Base-by-base conservation (phyloP, 2,113 vertebrate species). In the Agelaius phoeniceus region DNA sequence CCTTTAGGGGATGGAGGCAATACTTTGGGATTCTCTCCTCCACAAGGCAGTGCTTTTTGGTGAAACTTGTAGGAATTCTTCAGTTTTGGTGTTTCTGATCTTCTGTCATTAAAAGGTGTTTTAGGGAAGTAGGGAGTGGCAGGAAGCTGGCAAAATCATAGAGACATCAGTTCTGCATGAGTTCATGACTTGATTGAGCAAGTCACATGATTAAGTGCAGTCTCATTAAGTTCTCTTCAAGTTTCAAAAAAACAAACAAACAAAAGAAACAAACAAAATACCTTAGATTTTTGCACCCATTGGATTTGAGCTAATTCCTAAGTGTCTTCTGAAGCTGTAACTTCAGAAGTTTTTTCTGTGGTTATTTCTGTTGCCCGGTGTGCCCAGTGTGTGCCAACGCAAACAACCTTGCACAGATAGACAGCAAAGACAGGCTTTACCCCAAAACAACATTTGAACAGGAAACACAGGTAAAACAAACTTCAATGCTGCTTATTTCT, bases 231-330 rank as follows among this genome's bases (percentile, higher is more conserved):
- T 76, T 57, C 17, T 76, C 31, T 65, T 78, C 33, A 62, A 94
- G 80, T 92, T 95, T 66, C 84, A 80, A 93, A 86, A 96, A 26
- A 48, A 22, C 31, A 55, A 55, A 19, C 28, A 54, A 54, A 54
- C 16, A 54, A 54, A 54, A 18, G 28, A 30, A 54, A 4, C 28
- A 14, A 23, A 24, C 11, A 91, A 84, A 96, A 54, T 31, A 54
- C 5, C 23, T 84, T 94, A 90, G 51, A 66, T 89, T 86, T 96
- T 86, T 75, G 37, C 43, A 85, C 9, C 73, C 31, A 58, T 67
- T 51, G 43, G 33, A 91, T 81, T 93, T 93, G 88, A 93, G 87
- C 10, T 84, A 91, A 96, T 94, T 92, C 75, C 84, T 97, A 90
- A 92, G 82, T 82, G 84, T 72, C 43, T 57, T 88, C 54, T 52